phyloP scores from a whole-genome alignment of 1,140 invertebrate species.

The Drosophila lowei region DNA sequence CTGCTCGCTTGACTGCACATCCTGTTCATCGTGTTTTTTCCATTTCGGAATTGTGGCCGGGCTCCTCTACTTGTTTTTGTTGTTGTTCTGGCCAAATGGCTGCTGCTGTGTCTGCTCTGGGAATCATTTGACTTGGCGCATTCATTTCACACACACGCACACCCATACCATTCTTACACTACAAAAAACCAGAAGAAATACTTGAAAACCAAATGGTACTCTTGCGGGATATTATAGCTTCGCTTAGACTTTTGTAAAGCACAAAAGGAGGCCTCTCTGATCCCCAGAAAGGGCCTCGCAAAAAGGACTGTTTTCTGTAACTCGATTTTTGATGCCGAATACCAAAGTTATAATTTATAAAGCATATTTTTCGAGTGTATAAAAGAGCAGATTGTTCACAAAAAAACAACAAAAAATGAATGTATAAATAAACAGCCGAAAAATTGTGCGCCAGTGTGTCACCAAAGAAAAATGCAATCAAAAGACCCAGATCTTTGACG shows the following conservation, averaged over 20 bases:
- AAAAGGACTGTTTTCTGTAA: too few relatives aligned
- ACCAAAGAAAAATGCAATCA: constrained; percentile 67
- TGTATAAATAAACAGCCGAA: constrained; percentile 64
- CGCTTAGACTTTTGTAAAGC: too few relatives aligned
- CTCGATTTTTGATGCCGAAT: too few relatives aligned
- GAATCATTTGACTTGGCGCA: constrained; percentile 70
- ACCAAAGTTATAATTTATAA: not conserved
- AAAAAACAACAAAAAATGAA: constrained; percentile 28
- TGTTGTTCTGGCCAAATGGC: constrained; percentile 22
- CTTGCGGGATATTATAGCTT: too few relatives aligned
- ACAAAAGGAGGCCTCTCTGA: too few relatives aligned
- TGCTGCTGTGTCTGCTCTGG: constrained; percentile 44
- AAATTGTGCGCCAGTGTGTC: constrained; percentile 62
- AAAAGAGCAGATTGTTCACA: constrained; percentile 16
- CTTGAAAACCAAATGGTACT: too few relatives aligned
- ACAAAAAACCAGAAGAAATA: too few relatives aligned
- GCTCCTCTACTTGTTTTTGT: constrained; percentile 39
- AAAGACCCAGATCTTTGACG: constrained; percentile 66
- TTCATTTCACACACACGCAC: constrained; percentile 38
- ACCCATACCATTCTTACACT: too few relatives aligned
- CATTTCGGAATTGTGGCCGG: constrained; percentile 34
- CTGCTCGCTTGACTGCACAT: constrained; percentile 71
- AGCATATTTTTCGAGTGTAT: constrained; percentile 2
- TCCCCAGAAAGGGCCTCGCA: too few relatives aligned
- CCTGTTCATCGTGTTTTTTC: constrained; percentile 47